phyloP scores from a whole-genome alignment of 53 echinoderm and acorn worm genomes.

The Paracentrotus lividus region DNA sequence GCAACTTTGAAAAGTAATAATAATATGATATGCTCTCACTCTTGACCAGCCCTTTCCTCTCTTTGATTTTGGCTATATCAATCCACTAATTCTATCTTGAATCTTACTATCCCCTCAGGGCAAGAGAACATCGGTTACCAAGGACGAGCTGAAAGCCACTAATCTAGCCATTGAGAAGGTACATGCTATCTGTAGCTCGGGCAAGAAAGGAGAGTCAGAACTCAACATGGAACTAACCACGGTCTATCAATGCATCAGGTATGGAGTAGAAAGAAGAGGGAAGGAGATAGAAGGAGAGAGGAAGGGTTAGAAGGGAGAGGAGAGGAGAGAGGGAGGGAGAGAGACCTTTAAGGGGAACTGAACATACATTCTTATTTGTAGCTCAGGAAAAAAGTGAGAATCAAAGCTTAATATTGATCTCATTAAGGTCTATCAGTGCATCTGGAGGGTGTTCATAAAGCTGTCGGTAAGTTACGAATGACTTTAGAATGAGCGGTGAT shows the following conservation, averaged over 20 bases:
- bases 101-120: conserved; percentile 72
- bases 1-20: no score
- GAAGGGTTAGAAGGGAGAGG: not conserved
- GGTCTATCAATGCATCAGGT: conserved; percentile 89
- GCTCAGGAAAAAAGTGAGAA: not conserved
- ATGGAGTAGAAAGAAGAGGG: not conserved
- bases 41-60: no score
- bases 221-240: conserved; percentile 76
- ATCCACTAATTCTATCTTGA: no score
- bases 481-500: no score
- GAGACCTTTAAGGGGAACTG: no score
- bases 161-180: conserved; percentile 92
- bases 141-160: conserved; percentile 93
- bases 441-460: no score
- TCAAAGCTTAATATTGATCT: conserved; percentile 76
- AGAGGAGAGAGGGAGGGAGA: not conserved
- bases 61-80: no score
- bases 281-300: not conserved
- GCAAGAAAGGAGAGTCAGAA: conserved; percentile 90
- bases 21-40: no score
- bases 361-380: no score
- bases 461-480: no score
- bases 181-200: conserved; percentile 87
- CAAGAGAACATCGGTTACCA: conserved; percentile 88
- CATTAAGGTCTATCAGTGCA: conserved; percentile 80